Evolutionary conservation across 1,140 invertebrate species (phyloP).

Genomic region (Eriosoma lanigerum): DNA sequence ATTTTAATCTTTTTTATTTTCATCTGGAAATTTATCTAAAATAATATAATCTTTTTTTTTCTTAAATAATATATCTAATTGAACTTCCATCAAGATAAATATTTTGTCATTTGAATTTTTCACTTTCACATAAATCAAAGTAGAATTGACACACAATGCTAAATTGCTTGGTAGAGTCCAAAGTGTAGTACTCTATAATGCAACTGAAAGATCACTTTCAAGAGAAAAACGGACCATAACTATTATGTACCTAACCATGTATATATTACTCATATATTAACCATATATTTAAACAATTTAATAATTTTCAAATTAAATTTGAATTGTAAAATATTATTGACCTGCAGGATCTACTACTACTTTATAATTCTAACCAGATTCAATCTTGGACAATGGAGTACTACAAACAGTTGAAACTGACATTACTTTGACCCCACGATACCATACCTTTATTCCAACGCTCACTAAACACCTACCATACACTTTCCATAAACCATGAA

Average conservation of each 20-base stretch:
- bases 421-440: constrained; percentile 98
- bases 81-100: constrained; percentile 87
- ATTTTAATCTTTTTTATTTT: constrained; percentile 77
- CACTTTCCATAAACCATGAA: constrained; percentile 98
- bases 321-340: constrained; percentile 55
- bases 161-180: constrained; percentile 99
- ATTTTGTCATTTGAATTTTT: constrained; percentile 67
- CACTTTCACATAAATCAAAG: constrained; percentile 82
- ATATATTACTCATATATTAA: no score
- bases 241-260: constrained; percentile 56
- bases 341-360: constrained; percentile 93
- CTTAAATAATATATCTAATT: constrained; percentile 82
- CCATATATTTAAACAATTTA: neutral
- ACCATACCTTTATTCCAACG: constrained; percentile 93
- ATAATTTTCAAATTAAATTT: no score
- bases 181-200: constrained; percentile 97
- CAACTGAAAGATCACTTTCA: constrained; percentile 69
- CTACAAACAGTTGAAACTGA: constrained; percentile 97
- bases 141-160: constrained; percentile 90
- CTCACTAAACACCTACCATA: constrained; percentile 99
- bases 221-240: constrained; percentile 87
- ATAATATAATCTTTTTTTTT: constrained; percentile 73
- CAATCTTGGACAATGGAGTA: constrained; percentile 98
- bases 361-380: constrained; percentile 98
- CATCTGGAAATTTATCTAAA: constrained; percentile 79